Evolutionary conservation across 53 echinoderm and acorn worm genomes (phyloP).

Genomic region (Echinometra lucunter): DNA sequence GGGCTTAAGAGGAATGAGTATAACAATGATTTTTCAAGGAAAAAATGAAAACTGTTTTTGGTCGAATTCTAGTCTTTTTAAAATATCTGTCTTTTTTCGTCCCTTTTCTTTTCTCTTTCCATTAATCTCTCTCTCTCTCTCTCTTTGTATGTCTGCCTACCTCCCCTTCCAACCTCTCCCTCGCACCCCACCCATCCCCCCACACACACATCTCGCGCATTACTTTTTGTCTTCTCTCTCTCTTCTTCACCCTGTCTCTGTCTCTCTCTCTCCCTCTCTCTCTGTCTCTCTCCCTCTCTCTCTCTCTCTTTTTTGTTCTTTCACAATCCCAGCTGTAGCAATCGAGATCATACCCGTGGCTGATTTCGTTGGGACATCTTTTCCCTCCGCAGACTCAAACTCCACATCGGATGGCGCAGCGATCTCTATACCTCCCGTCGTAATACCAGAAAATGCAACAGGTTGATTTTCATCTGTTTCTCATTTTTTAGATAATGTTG

Average conservation of each 20-base stretch:
- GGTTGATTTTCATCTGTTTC: background rate
- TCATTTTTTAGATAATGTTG: no score
- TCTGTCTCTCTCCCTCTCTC: background rate
- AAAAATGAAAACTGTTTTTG: no score
- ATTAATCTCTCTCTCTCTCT: background rate
- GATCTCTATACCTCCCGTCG: conserved; percentile 32
- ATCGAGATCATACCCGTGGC: conserved; percentile 22
- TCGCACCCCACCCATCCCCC: no score
- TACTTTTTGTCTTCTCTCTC: background rate
- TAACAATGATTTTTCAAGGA: no score
- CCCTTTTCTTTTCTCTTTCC: background rate
- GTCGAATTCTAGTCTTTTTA: no score
- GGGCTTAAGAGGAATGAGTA: no score
- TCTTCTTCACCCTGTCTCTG: background rate
- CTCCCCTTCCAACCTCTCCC: no score
- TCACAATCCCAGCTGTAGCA: background rate
- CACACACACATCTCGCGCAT: no score
- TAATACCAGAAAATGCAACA: conserved; percentile 33
- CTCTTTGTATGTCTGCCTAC: background rate
- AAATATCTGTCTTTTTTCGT: no score
- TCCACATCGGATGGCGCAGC: background rate
- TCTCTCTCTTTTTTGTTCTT: background rate
- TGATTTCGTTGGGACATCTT: conserved; percentile 33
- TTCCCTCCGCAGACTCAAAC: conserved; percentile 6
- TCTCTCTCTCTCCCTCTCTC: background rate